These are phyloP conservation scores for Equus quagga DNA, from an alignment of 2,113 vertebrate genomes.

Conservation along the genomic window DNA sequence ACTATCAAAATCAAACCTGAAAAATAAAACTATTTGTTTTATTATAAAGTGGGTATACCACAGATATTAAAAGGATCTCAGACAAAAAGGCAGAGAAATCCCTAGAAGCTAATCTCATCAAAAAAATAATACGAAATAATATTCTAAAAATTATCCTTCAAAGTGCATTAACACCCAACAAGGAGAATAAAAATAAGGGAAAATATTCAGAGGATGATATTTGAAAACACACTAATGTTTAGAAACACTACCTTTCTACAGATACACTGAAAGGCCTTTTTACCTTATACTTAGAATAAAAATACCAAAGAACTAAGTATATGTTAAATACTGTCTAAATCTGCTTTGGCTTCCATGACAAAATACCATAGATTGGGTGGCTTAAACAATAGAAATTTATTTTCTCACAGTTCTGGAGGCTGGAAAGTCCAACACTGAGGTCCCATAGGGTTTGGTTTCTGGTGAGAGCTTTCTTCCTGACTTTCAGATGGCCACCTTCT, in stretches of 20 bases:
- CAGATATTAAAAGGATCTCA: neutral
- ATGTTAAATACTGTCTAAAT: neutral
- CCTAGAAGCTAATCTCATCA: neutral
- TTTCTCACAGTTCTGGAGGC: neutral
- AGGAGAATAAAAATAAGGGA: constrained; percentile 32
- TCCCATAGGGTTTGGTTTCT: neutral
- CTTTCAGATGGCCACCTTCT: neutral
- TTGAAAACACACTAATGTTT: constrained; percentile 9
- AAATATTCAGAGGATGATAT: constrained; percentile 2
- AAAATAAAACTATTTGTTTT: neutral
- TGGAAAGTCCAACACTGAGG: neutral
- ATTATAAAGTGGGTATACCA: neutral
- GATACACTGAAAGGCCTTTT: neutral
- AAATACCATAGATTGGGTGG: neutral
- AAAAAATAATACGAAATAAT: constrained; percentile 41
- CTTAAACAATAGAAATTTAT: neutral
- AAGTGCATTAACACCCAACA: neutral
- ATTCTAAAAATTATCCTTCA: constrained; percentile 10
- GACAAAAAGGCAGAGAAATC: constrained; percentile 15
- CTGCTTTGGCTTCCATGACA: neutral
- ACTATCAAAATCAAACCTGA: constrained; percentile 13
- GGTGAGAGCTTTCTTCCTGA: neutral
- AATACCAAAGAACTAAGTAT: neutral
- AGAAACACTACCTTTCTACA: neutral
- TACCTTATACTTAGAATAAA: constrained; percentile 5